Conservation (phyloP, 2,113 vertebrate species). For the Urocitellus parryii region DNA sequence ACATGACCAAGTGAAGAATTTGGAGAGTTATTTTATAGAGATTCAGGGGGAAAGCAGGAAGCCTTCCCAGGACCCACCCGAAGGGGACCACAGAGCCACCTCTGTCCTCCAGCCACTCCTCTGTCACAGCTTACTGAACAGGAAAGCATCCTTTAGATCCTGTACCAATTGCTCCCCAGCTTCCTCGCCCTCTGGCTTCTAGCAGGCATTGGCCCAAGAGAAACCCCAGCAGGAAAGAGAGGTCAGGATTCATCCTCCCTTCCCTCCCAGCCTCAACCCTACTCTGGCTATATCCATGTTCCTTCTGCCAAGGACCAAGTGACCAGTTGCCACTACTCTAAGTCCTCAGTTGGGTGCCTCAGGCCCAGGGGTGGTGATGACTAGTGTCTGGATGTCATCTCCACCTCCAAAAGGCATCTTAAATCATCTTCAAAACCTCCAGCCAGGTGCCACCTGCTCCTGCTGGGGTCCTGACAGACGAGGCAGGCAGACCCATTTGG, state of each 20-base stretch:
- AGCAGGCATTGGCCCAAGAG: not conserved
- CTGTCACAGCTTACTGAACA: not conserved
- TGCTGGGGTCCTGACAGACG: not conserved
- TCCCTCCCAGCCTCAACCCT: fast-evolving
- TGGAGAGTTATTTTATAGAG: not conserved
- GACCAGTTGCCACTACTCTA: not conserved
- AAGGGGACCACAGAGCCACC: not conserved
- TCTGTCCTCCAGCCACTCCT: not conserved
- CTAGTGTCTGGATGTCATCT: not conserved
- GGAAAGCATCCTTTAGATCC: not conserved
- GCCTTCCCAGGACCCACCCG: not conserved
- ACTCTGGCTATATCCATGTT: not conserved
- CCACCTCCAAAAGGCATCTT: not conserved
- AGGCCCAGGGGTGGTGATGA: fast-evolving
- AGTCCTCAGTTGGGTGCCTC: too few species aligned
- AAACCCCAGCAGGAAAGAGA: not conserved
- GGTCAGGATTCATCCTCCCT: not conserved
- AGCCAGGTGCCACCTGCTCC: fast-evolving
- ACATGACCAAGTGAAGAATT: not conserved
- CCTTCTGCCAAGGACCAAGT: not conserved
- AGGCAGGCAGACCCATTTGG: not conserved
- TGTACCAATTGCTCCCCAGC: not conserved
- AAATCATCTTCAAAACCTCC: not conserved
- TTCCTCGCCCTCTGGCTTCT: not conserved
- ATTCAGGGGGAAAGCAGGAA: not conserved